Conservation (phyloP, 2,113 vertebrate species). For the Ceyx margarethae region DNA sequence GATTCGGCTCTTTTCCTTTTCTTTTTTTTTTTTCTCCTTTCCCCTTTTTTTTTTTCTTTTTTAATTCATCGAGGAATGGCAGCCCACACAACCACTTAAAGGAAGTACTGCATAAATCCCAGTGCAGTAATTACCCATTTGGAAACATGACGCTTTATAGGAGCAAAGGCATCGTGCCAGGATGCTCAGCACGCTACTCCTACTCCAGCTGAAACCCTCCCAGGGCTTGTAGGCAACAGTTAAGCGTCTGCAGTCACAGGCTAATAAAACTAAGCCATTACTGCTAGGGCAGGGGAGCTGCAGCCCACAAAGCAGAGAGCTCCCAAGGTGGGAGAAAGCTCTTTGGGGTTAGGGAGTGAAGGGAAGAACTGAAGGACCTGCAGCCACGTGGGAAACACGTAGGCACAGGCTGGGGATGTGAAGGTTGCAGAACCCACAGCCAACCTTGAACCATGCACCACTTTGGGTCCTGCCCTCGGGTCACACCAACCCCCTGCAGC, state of each 20-base stretch:
- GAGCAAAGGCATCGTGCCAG: slow-evolving; percentile 41
- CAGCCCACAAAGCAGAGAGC: background rate
- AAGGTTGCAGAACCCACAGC: accelerated
- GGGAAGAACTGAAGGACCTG: background rate
- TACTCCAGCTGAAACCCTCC: slow-evolving; percentile 56
- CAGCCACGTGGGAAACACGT: accelerated
- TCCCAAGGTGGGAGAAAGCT: background rate
- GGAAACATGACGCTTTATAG: slow-evolving; percentile 61
- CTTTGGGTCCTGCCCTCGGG: background rate
- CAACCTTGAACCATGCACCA: accelerated
- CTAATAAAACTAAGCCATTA: background rate
- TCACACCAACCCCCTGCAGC: background rate
- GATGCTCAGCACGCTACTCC: slow-evolving; percentile 48
- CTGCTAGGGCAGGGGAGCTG: slow-evolving; percentile 35
- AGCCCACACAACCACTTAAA: slow-evolving; percentile 33
- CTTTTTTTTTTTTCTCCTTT: too few relatives aligned
- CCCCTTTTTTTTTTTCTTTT: background rate
- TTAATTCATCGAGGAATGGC: background rate
- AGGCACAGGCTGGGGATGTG: accelerated
- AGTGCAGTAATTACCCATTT: slow-evolving; percentile 66
- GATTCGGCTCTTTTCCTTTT: background rate
- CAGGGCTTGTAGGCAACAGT: slow-evolving; percentile 19
- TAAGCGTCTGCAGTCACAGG: background rate
- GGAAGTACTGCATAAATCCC: slow-evolving; percentile 60
- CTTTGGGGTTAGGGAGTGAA: accelerated